Evolutionary conservation across 2,113 vertebrate genomes (phyloP).

Genomic region (Rostratula benghalensis): DNA sequence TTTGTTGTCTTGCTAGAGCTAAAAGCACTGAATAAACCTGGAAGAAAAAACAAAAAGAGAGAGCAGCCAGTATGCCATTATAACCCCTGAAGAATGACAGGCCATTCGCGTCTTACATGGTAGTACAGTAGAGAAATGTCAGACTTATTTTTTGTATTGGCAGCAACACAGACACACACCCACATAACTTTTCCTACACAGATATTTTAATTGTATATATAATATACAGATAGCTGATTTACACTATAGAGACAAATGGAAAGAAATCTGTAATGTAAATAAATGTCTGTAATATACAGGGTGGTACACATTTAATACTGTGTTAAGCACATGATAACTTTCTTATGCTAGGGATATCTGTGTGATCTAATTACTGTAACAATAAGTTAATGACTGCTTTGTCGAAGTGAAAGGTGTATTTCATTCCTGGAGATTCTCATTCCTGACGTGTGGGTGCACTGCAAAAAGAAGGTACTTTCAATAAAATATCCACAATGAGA

Average conservation of each 20-base stretch:
- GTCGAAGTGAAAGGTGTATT: neutral
- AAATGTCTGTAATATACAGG: neutral
- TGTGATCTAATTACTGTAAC: neutral
- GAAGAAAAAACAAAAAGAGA: neutral
- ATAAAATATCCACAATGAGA: neutral
- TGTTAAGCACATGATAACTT: neutral
- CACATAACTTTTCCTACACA: neutral
- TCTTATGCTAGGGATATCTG: neutral
- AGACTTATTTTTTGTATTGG: neutral
- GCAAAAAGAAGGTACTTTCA: neutral
- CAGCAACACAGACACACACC: neutral
- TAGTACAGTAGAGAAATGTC: neutral
- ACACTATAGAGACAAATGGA: neutral
- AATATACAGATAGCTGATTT: neutral
- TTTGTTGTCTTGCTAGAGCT: neutral
- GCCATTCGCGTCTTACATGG: fast-evolving
- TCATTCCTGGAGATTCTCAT: neutral
- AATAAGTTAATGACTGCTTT: neutral
- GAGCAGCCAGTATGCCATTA: neutral
- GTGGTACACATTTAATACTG: neutral
- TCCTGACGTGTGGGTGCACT: neutral
- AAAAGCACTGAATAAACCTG: neutral
- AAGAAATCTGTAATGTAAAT: neutral
- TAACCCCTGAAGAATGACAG: neutral
- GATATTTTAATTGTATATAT: neutral